Base-by-base conservation (phyloP, 2,888 invertebrate species). In the Drosophila anomelani region DNA sequence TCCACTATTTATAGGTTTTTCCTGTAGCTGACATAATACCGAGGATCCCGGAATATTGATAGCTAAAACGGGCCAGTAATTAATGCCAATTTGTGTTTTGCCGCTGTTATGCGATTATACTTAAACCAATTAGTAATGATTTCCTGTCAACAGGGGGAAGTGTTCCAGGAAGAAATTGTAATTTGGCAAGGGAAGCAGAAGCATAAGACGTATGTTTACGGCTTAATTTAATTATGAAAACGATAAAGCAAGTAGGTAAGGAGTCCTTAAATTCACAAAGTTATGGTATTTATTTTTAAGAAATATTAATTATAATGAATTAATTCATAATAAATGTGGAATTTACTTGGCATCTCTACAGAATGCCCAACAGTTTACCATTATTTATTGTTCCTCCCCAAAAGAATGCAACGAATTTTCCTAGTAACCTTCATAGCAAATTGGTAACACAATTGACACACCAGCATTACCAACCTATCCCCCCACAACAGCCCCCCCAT, bases 51-150 rank as follows among this genome's bases (percentile, higher is more conserved):
- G 15, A 34, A 51, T 20, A 23, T 44, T n/a, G 55, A 61, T 58
- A 62, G 58, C 54, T 60, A 15, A 15, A 56, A 76, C 34, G 41
- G 17, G 20, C 66, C 63, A 73, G 63, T 62, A 70, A 75, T 64
- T 71, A 61, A 36, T 17, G 55, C 44, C 61, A 61, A 58, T 73
- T 71, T 53, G 59, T 63, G 61, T 43, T 36, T 44, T 39, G 53
- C 29, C 54, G 8, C n/a, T 20, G 58, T 67, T 58, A 59, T n/a
- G 34, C 32, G 23, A 60, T 47, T 58, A 32, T 26, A 36, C 17
- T 26, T 53, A 49, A 51, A 23, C 56, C 51, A 47, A 54, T 41
- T 17, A 54, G 23, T 38, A 43, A 53, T 47, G 41, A 44, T 55
- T 56, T 41, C 13, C 43, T 29, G 67, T 4, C 67, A 71, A 47